phyloP scores from a whole-genome alignment of 2,888 invertebrate species.

The Cetonia aurata region DNA sequence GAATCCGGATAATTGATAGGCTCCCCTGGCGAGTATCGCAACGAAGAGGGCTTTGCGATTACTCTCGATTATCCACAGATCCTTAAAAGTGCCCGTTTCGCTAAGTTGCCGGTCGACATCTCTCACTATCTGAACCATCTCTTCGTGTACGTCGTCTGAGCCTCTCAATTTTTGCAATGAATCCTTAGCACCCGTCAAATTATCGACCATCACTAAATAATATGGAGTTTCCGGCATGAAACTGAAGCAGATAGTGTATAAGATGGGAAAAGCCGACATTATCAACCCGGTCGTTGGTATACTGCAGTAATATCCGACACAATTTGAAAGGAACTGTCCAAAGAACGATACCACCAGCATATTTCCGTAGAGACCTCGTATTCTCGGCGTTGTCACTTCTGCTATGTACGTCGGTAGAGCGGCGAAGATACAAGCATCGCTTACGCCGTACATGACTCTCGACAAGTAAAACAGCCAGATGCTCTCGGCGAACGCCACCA shows the following conservation, averaged over 20 bases:
- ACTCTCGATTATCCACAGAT: constrained; percentile 56
- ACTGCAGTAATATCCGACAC: constrained; percentile 71
- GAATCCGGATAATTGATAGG: constrained; percentile 59
- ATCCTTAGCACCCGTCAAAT: constrained; percentile 53
- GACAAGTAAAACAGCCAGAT: constrained; percentile 58
- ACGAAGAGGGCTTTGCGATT: constrained; percentile 59
- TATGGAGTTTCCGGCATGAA: constrained; percentile 73
- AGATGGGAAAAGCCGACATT: constrained; percentile 71
- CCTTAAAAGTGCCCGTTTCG: constrained; percentile 59
- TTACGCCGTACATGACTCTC: constrained; percentile 56
- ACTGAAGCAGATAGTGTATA: constrained; percentile 70
- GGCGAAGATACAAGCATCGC: constrained; percentile 55
- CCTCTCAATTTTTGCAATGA: constrained; percentile 53
- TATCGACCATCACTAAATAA: constrained; percentile 55
- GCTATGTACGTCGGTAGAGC: constrained; percentile 58
- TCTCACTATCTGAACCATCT: constrained; percentile 52
- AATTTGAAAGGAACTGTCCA: constrained; percentile 61
- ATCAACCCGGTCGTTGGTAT: constrained; percentile 69
- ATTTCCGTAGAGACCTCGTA: constrained; percentile 60
- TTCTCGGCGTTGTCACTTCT: constrained; percentile 57
- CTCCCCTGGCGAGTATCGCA: constrained; percentile 55
- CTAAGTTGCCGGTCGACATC: constrained; percentile 59
- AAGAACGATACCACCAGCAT: constrained; percentile 54
- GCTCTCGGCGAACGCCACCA: constrained; percentile 53
- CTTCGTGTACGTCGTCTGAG: constrained; percentile 34